These are phyloP conservation scores for Mythimna impura DNA, from an alignment of 2,888 invertebrate species.

Conservation along the genomic window DNA sequence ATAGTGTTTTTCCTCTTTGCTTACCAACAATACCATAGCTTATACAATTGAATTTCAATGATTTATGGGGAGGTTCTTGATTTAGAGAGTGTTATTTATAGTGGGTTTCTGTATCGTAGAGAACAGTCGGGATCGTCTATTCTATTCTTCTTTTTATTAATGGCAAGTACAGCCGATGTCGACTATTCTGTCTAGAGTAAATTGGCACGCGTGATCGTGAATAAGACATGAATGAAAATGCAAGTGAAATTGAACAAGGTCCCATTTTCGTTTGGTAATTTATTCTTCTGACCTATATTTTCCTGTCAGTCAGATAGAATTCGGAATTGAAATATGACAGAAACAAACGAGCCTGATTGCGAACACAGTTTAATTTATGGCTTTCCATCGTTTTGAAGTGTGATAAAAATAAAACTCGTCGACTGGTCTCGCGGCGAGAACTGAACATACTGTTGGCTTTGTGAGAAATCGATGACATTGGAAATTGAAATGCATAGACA, in stretches of 20 bases:
- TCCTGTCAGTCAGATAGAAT: slow-evolving; percentile 36
- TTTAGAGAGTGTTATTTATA: no score
- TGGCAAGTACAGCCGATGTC: no score
- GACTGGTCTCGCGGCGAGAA: slow-evolving; percentile 51
- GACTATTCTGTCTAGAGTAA: no score
- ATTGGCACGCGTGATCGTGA: neutral
- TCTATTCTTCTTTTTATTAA: no score
- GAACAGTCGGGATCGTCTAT: neutral
- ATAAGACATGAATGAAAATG: slow-evolving; percentile 37
- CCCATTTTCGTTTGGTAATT: slow-evolving; percentile 16
- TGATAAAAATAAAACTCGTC: slow-evolving; percentile 71
- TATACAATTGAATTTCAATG: no score
- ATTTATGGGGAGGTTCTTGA: neutral
- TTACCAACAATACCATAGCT: no score
- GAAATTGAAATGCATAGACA: neutral
- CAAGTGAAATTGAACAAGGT: slow-evolving; percentile 21
- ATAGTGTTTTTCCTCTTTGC: no score
- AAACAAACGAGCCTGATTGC: slow-evolving; percentile 60
- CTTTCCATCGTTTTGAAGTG: slow-evolving; percentile 68
- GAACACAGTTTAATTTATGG: slow-evolving; percentile 68
- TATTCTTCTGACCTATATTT: slow-evolving; percentile 27
- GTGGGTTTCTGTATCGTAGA: neutral
- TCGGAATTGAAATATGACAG: slow-evolving; percentile 46
- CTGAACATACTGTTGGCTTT: slow-evolving; percentile 31
- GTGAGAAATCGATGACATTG: neutral